Percentiles rank a stretch among this genome's conserved stretches.
Evolutionary conservation across 1,140 invertebrate species (phyloP).

Genomic region (Drosophila cardini): DNA sequence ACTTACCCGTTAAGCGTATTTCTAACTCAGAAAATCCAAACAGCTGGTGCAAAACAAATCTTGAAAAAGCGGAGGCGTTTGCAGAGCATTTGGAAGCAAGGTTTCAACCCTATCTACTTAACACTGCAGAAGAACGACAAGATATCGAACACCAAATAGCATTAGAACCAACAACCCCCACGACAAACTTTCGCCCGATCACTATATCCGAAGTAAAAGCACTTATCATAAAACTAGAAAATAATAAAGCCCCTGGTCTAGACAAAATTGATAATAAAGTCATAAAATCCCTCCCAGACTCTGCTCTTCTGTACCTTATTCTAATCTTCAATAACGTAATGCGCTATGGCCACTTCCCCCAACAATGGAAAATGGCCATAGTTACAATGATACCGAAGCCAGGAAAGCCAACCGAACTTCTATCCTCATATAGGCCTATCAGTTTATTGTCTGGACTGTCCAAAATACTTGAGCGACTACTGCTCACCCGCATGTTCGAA

Average conservation of each 20-base stretch:
- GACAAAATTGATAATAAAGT: neutral
- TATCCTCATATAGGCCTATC: conserved; percentile 14
- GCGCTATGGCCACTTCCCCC: neutral
- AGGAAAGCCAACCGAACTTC: conserved; percentile 1
- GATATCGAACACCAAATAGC: neutral
- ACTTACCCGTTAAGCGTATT: neutral
- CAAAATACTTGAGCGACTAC: conserved; percentile 4
- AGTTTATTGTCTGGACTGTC: conserved; percentile 7
- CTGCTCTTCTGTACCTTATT: neutral
- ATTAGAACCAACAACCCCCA: neutral
- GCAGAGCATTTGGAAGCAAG: neutral
- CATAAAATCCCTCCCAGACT: conserved; percentile 9
- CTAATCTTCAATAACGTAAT: conserved; percentile 1
- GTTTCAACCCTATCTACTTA: conserved; percentile 5
- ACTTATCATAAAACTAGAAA: neutral
- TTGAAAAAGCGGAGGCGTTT: conserved; percentile 26
- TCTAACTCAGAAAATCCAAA: neutral
- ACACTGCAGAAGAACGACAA: neutral
- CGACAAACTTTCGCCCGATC: neutral
- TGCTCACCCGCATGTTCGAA: conserved; percentile 1
- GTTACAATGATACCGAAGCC: conserved; percentile 20
- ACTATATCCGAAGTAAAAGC: neutral
- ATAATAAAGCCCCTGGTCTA: conserved; percentile 5
- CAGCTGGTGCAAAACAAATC: neutral
- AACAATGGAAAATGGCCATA: conserved; percentile 10